Conservation (phyloP, 2,113 vertebrate species). For the Saccopteryx leptura region DNA sequence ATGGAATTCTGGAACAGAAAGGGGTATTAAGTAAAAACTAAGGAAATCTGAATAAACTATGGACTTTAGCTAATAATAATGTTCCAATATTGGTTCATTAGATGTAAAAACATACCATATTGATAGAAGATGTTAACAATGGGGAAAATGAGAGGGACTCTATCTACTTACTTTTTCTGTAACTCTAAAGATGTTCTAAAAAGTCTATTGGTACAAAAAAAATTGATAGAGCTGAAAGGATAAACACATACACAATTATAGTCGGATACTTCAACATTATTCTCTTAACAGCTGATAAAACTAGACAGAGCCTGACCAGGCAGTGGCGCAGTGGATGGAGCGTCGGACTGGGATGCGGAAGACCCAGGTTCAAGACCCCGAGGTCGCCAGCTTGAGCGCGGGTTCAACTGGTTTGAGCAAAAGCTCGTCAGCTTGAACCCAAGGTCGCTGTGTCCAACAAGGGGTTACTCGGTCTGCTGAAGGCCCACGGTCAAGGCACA, state of each 20-base stretch:
- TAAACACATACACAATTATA: neutral
- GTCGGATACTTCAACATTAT: neutral
- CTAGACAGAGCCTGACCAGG: neutral
- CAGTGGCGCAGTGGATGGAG: too few species aligned
- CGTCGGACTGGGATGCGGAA: too few species aligned
- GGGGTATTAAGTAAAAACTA: neutral
- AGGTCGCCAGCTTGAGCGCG: too few species aligned
- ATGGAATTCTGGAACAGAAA: neutral
- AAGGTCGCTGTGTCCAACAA: too few species aligned
- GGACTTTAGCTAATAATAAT: neutral
- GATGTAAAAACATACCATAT: neutral
- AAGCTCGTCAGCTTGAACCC: too few species aligned
- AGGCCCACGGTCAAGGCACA: too few species aligned
- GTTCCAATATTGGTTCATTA: neutral
- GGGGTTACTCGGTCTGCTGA: too few species aligned
- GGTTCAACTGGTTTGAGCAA: too few species aligned
- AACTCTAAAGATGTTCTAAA: neutral
- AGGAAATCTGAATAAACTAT: neutral
- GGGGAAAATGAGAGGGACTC: neutral
- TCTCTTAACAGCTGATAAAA: neutral
- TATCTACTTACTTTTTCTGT: neutral
- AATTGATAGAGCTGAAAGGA: neutral
- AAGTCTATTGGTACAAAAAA: neutral
- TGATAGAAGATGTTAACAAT: slow-evolving; percentile 20
- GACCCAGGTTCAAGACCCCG: too few species aligned